Base-by-base conservation (phyloP, 2,113 vertebrate species). In the Suncus etruscus region DNA sequence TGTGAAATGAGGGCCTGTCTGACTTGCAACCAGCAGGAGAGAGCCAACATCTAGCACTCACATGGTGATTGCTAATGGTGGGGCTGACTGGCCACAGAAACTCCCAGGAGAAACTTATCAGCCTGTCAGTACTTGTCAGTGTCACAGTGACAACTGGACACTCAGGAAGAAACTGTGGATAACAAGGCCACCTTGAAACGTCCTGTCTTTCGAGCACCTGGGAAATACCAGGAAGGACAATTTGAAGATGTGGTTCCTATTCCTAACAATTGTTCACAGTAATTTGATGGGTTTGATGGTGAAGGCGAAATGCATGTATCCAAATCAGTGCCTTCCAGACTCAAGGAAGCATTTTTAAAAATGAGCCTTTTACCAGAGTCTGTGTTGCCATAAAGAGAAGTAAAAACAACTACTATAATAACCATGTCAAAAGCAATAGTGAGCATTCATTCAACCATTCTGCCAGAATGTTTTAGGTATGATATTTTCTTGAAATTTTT, bases 41-140 rank as follows among this genome's bases (percentile, higher is more conserved):
- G 45, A 92, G 83, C 54, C 90, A 86, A 14, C 27, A 11, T 31
- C 29, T 12, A 91, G 90, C 20, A 8, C 63, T 92, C 92, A 79
- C 8, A 6, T 5, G 0, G 2, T 47, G 69, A 82, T 87, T 68
- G 74, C 29, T 96, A 82, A 83, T 85, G 92, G 84, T 39, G 70
- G 87, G 66, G 15, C n/a, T 6, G 0, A 29, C 76, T 79, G 73
- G 86, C 93, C 70, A 27, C 47, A n/a, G 87, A 86, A 80, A 78
- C 39, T 95, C 95, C 94, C 11, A 0, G 58, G 90, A 91, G 83
- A 83, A 72, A 75, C 48, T 86, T 83, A 15, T 39, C 50, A 89
- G 80, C 83, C 93, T 94, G 95, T 92, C 96, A 94, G 16, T 47
- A 74, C 76, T 75, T 84, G 69, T 94, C 91, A 89, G 51, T 58